These are phyloP conservation scores for Sakesphorus luctuosus DNA, from an alignment of 2,113 vertebrate species.

Conservation along the genomic window DNA sequence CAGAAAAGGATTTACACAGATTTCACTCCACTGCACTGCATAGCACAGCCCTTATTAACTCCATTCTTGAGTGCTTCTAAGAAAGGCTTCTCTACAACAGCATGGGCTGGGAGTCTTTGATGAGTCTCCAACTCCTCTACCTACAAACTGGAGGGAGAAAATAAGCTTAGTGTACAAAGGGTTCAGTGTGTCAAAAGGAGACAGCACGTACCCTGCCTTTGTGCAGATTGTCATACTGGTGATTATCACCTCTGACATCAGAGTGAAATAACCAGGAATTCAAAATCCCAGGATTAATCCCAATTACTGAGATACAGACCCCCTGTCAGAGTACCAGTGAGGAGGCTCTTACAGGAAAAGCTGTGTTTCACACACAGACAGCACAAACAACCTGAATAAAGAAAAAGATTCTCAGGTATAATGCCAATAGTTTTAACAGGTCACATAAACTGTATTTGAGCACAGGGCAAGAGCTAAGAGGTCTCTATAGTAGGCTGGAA, in stretches of 20 bases:
- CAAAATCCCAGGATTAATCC: constrained; percentile 12
- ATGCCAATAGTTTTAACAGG: not conserved
- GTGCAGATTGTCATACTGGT: not conserved
- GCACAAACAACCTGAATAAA: not conserved
- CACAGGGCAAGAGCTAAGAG: not conserved
- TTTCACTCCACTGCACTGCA: not conserved
- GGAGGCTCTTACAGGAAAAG: not conserved
- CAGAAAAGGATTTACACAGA: not conserved
- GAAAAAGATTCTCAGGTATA: not conserved
- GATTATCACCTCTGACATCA: constrained; percentile 7
- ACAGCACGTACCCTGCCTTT: not conserved
- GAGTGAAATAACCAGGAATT: constrained; percentile 20
- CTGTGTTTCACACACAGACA: not conserved
- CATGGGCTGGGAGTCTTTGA: not conserved
- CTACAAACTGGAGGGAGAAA: not conserved
- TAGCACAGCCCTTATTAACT: not conserved
- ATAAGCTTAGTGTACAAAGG: not conserved
- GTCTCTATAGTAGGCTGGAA: not conserved
- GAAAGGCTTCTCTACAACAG: not conserved
- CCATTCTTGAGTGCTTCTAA: not conserved
- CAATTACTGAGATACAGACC: not conserved
- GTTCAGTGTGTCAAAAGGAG: not conserved
- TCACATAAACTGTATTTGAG: not conserved
- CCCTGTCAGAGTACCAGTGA: not conserved
- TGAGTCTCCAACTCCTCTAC: not conserved